Conservation (phyloP, 1,140 invertebrate species). For the Eulimnadia texana region DNA sequence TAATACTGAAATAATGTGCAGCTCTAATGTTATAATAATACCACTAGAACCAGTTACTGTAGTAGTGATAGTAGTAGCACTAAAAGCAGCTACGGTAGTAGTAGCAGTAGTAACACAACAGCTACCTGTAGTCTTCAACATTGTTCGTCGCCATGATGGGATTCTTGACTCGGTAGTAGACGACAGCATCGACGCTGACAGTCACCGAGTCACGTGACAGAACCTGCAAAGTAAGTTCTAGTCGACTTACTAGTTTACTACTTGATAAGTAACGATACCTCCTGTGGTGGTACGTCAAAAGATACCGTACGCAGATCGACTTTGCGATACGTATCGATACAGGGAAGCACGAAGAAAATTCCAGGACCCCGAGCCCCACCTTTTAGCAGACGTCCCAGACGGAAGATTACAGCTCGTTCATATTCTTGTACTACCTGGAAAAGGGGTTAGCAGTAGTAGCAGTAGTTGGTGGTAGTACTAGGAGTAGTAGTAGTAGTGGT, state of each 20-base stretch:
- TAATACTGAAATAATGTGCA: too few relatives aligned
- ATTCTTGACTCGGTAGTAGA: conserved; percentile 46
- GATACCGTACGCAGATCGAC: conserved; percentile 71
- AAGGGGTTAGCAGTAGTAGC: not conserved
- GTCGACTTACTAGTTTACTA: too few relatives aligned
- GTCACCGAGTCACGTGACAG: conserved; percentile 48
- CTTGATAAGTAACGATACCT: conserved; percentile 38
- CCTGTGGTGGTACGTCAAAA: conserved; percentile 89
- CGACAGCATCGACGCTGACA: conserved; percentile 44
- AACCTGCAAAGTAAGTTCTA: too few relatives aligned
- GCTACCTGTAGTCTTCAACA: conserved; percentile 43
- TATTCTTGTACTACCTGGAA: conserved; percentile 76
- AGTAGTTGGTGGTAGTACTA: too few relatives aligned
- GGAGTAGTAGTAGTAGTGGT: too few relatives aligned
- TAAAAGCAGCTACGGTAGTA: too few relatives aligned
- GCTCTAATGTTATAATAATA: too few relatives aligned
- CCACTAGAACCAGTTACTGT: too few relatives aligned
- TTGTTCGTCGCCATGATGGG: conserved; percentile 45
- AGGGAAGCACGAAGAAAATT: conserved; percentile 78
- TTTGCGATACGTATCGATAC: conserved; percentile 77
- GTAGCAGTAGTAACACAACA: too few relatives aligned
- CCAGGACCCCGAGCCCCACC: conserved; percentile 82
- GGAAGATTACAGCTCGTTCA: conserved; percentile 78
- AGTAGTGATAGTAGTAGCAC: too few relatives aligned
- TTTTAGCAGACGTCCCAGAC: conserved; percentile 65